phyloP scores from a whole-genome alignment of 2,113 vertebrate genomes.

The Pleuronectes platessa region DNA sequence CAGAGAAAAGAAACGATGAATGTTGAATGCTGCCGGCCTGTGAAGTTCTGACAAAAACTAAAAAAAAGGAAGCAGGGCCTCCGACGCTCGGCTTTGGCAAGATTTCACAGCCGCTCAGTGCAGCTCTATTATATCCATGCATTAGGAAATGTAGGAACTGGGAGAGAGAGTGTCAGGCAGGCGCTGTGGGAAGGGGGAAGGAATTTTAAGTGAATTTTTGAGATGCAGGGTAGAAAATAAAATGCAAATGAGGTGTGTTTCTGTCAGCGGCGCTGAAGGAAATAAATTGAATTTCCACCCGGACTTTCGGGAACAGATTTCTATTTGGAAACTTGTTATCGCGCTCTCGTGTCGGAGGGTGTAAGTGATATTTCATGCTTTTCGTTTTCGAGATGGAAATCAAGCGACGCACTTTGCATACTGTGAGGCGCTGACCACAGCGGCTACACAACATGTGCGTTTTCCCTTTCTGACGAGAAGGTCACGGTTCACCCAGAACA shows the following conservation, averaged over 20 bases:
- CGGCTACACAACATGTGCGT: background rate
- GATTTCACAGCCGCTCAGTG: constrained; percentile 37
- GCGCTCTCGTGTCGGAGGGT: constrained; percentile 13
- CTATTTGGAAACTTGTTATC: constrained; percentile 32
- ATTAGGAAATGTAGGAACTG: constrained; percentile 30
- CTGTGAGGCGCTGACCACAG: background rate
- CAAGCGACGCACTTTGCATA: constrained; percentile 38
- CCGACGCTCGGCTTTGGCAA: constrained; percentile 50
- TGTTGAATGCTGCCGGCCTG: constrained; percentile 68
- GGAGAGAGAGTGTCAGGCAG: constrained; percentile 34
- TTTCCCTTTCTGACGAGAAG: constrained; percentile 11
- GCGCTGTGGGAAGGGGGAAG: background rate
- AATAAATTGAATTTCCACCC: constrained; percentile 46
- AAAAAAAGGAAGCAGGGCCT: constrained; percentile 7
- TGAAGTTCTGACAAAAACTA: constrained; percentile 67
- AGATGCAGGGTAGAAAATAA: constrained; percentile 27
- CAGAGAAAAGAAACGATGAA: constrained; percentile 61
- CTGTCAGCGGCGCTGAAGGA: constrained; percentile 26
- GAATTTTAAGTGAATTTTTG: constrained; percentile 42
- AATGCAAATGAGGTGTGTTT: constrained; percentile 58
- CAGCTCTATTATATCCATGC: constrained; percentile 53
- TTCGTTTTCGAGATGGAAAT: constrained; percentile 48
- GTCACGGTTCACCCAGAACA: constrained; percentile 33
- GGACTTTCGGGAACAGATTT: constrained; percentile 50
- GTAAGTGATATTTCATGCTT: constrained; percentile 44